Base-by-base conservation (phyloP, 2,113 vertebrate species). In the Lagopus muta region DNA sequence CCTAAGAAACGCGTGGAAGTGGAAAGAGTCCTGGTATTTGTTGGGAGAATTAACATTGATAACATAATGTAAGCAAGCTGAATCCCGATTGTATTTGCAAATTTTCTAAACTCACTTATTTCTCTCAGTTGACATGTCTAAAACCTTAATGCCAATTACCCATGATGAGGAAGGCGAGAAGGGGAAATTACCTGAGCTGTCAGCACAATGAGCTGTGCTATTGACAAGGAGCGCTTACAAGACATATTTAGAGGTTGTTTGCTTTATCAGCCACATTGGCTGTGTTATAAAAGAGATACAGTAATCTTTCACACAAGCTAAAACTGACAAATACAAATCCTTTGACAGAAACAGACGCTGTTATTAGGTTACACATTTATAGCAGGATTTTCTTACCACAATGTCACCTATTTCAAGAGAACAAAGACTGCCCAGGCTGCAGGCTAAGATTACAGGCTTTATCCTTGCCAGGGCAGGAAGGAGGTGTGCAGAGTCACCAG, bases 381-480 rank as follows among this genome's bases (percentile, higher is more conserved):
- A 20, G 79, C 85, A 67, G 90, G 67, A 19, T 11, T 82, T 82
- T 34, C 79, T 74, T 25, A 1, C 21, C 40, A 34, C 24, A 34
- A 0, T 22, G 27, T 74, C 55, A 3, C n/a, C 66, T 86, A 3
- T 88, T 93, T 45, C 8, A 25, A 48, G 78, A 87, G 75, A 76
- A 30, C 2, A 19, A 60, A 65, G 57, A 48, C 52, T 92, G 90
- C 78, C 88, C 66, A 58, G 85, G 7, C 3, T 0, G 52, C 82
- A 60, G 55, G 9, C 25, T 38, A 17, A 5, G 64, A 17, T 43
- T 47, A 13, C 57, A 32, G 42, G 57, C 42, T 90, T 50, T 6
- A n/a, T 55, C 71, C 42, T 57, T 89, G 82, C 79, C 80, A 47
- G 86, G 76, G 60, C 38, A 81, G 84, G 72, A 57, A 91, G 67